Conservation (phyloP, 1,140 invertebrate species). For the Drosophila sucinea region DNA sequence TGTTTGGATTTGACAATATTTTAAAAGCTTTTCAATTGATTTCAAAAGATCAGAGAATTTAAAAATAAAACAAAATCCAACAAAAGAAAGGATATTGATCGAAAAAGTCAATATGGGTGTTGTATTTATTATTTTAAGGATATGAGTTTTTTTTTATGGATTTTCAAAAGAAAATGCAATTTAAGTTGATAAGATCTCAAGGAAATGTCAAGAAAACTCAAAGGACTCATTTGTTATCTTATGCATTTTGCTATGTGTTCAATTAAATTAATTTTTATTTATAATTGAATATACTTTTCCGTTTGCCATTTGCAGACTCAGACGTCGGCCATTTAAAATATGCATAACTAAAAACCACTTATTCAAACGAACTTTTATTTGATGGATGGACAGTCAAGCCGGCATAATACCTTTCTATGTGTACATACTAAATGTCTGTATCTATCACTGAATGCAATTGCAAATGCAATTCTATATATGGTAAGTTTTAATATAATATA, state of each 20-base stretch:
- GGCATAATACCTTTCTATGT: slow-evolving; percentile 7
- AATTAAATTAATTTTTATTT: neutral
- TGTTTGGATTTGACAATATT: too few relatives aligned
- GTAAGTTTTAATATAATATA: slow-evolving; percentile 21
- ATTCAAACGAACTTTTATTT: slow-evolving; percentile 37
- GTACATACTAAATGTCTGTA: slow-evolving; percentile 16
- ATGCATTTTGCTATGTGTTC: neutral
- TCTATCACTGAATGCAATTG: slow-evolving; percentile 44
- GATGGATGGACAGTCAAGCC: slow-evolving; percentile 12
- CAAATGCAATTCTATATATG: slow-evolving; percentile 41
- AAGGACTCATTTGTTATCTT: neutral
- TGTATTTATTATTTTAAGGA: too few relatives aligned
- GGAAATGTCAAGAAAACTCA: neutral
- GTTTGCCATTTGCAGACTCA: neutral
- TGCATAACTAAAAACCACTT: slow-evolving; percentile 22
- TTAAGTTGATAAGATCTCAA: neutral
- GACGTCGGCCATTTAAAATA: neutral
- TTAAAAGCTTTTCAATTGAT: too few relatives aligned
- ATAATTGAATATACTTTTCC: neutral
- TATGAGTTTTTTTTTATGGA: too few relatives aligned
- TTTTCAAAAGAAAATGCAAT: neutral
- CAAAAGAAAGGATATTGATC: too few relatives aligned
- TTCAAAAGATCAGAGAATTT: too few relatives aligned
- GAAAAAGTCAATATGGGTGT: too few relatives aligned
- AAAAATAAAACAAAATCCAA: too few relatives aligned